Base-by-base conservation (phyloP, 2,797 vertebrate genomes). In the Cercopithecus mitis region DNA sequence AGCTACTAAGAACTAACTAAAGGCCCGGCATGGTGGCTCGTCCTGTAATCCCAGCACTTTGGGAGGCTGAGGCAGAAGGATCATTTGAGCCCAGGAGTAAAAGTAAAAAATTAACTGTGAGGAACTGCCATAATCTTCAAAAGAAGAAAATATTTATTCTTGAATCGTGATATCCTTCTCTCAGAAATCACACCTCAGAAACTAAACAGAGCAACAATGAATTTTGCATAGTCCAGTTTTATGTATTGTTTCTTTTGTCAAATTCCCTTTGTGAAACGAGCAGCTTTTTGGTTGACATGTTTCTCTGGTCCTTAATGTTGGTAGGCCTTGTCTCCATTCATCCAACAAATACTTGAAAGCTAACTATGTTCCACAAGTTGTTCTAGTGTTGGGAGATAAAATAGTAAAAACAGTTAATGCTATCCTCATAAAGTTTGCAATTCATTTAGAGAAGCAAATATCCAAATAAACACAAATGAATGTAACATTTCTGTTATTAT, bases 351-450 rank as follows among this genome's bases (percentile, higher is more conserved):
- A 73, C 43, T 79, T 41, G 67, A 76, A 77, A 90, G 76, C 50
- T 81, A 47, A 0, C 45, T 81, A 5, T 95, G 52, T 93, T 57
- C 47, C 50, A 91, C 30, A 58, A 10, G 0, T 89, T 85, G 47
- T 83, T 77, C 57, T 90, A 82, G 47, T 64, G 30, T 80, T 90
- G 33, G 55, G 64, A 97, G 76, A 70, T 94, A 47, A 91, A 88
- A 84, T 25, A 47, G 27, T 81, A 55, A 90, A 91, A 82, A 80
- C 7, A 25, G 7, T 77, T n/a, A 80, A 61, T 77, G 33, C 50
- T 76, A 27, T 6, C 15, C 19, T 86, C 4, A 39, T 20, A 27
- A 33, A 58, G 12, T 43, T 84, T 41, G 47, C 27, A 47, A 2
- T 72, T 36, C 41, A 25, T 30, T 55, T 52, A 36, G n/a, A n/a